phyloP scores from a whole-genome alignment of 35 echinoderm and acorn worm genomes.

The Hemicentrotus pulcherrimus region DNA sequence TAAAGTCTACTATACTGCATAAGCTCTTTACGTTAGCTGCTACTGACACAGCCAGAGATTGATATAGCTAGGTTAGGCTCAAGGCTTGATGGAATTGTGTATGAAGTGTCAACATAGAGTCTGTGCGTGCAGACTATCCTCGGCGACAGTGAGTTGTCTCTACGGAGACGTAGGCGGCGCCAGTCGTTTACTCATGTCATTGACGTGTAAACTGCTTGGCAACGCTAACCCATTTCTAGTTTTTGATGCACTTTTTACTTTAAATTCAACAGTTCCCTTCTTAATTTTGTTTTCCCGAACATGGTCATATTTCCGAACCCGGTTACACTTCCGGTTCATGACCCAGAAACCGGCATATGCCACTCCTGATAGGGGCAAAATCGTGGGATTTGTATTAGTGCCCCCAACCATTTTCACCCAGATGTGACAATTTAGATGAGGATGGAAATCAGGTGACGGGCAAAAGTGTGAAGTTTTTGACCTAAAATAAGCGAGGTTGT shows the following conservation, averaged over 20 bases:
- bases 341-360: background rate
- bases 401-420: background rate
- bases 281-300: background rate
- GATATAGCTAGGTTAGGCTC: no score
- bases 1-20: no score
- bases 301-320: constrained; percentile 9
- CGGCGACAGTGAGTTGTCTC: background rate
- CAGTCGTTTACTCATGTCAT: background rate
- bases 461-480: background rate
- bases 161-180: background rate
- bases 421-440: background rate
- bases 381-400: background rate
- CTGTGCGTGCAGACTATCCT: background rate
- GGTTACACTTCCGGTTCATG: constrained; percentile 1
- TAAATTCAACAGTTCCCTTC: background rate
- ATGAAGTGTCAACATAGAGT: no score
- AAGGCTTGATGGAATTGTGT: no score
- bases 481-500: background rate
- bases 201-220: background rate
- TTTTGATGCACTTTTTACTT: background rate
- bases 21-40: no score
- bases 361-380: background rate
- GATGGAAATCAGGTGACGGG: background rate
- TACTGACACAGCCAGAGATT: no score
- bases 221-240: background rate